Conservation (phyloP, 2,113 vertebrate species). For the Crypturellus undulatus region DNA sequence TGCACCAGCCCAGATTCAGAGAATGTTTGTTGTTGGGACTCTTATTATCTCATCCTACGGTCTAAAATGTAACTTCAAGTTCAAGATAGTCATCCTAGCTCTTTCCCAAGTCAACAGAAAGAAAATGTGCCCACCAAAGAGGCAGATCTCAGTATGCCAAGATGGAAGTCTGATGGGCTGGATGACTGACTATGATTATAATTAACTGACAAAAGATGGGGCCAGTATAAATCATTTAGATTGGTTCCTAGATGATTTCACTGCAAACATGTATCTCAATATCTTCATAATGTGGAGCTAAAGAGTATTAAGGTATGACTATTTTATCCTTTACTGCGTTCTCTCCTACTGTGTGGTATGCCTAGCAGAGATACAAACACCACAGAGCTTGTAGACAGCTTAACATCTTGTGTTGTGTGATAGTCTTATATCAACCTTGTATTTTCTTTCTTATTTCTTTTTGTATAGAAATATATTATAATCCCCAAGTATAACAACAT, state of each 20-base stretch:
- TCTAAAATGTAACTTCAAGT: not conserved
- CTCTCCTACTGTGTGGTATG: not conserved
- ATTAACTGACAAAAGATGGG: not conserved
- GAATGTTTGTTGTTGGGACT: not conserved
- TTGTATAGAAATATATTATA: not conserved
- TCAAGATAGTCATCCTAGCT: not conserved
- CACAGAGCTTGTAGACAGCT: not conserved
- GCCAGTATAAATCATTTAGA: not conserved
- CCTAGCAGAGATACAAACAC: not conserved
- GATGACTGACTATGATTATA: accelerated
- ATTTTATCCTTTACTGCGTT: not conserved
- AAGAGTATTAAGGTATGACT: not conserved
- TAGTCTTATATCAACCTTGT: not conserved
- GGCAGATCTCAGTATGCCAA: not conserved
- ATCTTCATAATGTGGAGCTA: not conserved
- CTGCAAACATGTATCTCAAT: not conserved
- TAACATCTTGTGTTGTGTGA: not conserved
- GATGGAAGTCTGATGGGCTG: not conserved
- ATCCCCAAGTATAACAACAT: not conserved
- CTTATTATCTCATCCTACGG: not conserved
- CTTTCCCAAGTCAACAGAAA: not conserved
- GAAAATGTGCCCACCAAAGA: not conserved
- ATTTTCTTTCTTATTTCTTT: not conserved
- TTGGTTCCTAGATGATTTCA: not conserved
- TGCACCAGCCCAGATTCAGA: not conserved